Conservation (phyloP, 2,113 vertebrate species). For the Climacteris rufus region DNA sequence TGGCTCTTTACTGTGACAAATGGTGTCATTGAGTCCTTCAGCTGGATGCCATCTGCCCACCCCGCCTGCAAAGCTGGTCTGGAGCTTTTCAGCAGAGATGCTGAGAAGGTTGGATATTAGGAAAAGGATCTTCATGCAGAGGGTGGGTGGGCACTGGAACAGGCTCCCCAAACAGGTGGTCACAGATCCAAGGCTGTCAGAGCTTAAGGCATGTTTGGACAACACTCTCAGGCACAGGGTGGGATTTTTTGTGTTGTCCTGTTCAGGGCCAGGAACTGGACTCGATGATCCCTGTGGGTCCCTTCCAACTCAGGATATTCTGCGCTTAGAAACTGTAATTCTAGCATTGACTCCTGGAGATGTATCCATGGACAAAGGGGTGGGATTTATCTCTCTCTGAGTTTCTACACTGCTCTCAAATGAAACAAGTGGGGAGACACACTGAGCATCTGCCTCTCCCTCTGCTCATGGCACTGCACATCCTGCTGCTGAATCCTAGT, state of each 20-base stretch:
- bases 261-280: not conserved
- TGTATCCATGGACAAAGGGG: rapidly evolving
- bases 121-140: not conserved
- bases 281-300: not conserved
- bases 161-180: rapidly evolving
- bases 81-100: not conserved
- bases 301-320: not conserved
- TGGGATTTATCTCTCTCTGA: not conserved
- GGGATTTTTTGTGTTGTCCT: not conserved
- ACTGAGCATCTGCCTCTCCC: not conserved
- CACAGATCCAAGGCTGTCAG: not conserved
- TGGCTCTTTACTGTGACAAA: constrained; percentile 3
- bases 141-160: not conserved
- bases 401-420: not conserved
- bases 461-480: not conserved
- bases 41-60: not conserved
- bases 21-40: not conserved
- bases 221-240: not conserved
- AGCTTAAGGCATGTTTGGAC: not conserved
- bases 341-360: not conserved
- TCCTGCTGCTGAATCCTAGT: not conserved
- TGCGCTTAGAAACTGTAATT: not conserved
- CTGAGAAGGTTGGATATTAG: not conserved
- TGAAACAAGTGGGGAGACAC: not conserved
- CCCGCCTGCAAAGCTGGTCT: not conserved